Evolutionary conservation across 2,113 vertebrate genomes (phyloP), one percentile per base, ranked within the genome.

Genomic region (Erythrolamprus reginae): DNA sequence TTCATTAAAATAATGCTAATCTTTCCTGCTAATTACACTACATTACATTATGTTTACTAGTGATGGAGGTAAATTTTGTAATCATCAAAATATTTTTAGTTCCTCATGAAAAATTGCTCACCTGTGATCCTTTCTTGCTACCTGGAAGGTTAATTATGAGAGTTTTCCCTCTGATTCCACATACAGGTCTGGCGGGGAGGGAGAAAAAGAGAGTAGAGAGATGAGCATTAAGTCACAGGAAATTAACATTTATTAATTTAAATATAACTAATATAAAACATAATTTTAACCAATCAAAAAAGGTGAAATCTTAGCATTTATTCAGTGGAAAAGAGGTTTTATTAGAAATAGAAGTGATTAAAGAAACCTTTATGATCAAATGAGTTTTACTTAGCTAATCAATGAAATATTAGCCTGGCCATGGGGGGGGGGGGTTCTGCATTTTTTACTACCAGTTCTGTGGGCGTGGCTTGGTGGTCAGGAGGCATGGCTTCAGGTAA

Each of bases 121-220:
- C 99, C 99, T 99, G 99, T 97, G 99, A 99, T 92, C 99, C 99
- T 97, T 99, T 99, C 98, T 99, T 99, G 98, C 99, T 99, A 96
- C 99, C 99, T 95, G 99, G 99, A 92, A 99, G 98, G 97, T 99
- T 99, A 97, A 99, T 99, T 97, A 99, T 99, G 94, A 99, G 98
- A 95, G 99, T 99, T 97, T 99, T 99, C 47, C 99, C 99, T 97
- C 99, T 98, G 95, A 99, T 99, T 94, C 99, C 99, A 96, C 99
- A 99, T 61, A 99, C 99, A 65, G 99, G 99, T 95, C 99, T 99
- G 96, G 91, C 96, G 97, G 58, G 53, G 94, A 96, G 90, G 96
- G 97, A 83, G 53, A 95, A 94, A 97, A 84, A 96, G 51, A 95
- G 94, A 97, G 86, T 91, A 82, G 4, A 56, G 23, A 42, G 51